Conservation (phyloP, 2,888 invertebrate species). For the Eutolmus rufibarbis region DNA sequence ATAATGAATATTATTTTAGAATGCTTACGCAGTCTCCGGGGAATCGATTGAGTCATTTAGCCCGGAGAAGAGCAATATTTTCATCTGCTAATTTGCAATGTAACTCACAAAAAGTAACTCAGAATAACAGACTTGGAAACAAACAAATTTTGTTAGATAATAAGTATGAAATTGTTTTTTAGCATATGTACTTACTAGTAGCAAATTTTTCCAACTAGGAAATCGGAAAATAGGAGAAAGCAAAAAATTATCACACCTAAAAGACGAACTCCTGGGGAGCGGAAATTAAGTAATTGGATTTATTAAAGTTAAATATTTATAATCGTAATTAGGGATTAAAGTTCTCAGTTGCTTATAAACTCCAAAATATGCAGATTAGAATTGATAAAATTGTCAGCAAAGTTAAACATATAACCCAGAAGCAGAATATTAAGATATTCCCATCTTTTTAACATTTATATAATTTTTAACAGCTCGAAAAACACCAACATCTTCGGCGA, state of each 20-base stretch:
- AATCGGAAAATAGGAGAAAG: slow-evolving; percentile 25
- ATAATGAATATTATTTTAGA: slow-evolving; percentile 49
- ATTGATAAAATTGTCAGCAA: not conserved
- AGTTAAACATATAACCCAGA: not conserved
- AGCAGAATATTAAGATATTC: not conserved
- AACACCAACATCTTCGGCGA: slow-evolving; percentile 58
- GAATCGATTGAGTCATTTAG: slow-evolving; percentile 77
- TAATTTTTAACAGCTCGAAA: slow-evolving; percentile 53
- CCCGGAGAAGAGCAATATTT: slow-evolving; percentile 77
- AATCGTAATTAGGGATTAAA: not conserved
- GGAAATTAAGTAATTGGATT: slow-evolving; percentile 54
- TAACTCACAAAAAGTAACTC: slow-evolving; percentile 57
- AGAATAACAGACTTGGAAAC: not conserved
- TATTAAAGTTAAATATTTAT: not conserved
- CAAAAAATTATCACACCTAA: slow-evolving; percentile 54
- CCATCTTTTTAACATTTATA: not conserved
- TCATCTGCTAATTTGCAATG: slow-evolving; percentile 73
- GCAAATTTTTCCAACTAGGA: slow-evolving; percentile 47
- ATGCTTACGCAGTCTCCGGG: slow-evolving; percentile 73
- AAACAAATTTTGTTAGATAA: slow-evolving; percentile 43
- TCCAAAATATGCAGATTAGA: no score
- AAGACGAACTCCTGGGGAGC: slow-evolving; percentile 67
- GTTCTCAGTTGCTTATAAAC: no score
- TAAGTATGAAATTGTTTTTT: slow-evolving; percentile 34
- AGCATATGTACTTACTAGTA: not conserved